Base-by-base conservation (phyloP, 2,113 vertebrate species). In the Aplodontia rufa region DNA sequence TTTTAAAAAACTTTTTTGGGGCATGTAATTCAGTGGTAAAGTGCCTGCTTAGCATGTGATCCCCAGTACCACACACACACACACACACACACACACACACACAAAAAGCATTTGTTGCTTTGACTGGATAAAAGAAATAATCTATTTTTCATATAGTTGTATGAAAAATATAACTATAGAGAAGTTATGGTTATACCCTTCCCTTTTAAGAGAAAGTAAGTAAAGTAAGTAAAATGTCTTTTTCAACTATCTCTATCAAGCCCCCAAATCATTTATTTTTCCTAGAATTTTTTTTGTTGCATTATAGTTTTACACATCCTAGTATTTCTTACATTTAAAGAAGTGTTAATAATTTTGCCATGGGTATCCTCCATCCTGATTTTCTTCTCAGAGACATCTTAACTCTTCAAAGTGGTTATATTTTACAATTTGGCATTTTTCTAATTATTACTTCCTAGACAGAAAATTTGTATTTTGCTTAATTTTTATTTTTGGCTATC, bases 311-410 rank as follows among this genome's bases (percentile, higher is more conserved):
- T n/a, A n/a, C n/a, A n/a, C n/a, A 71, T 90, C 53, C 58, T 93
- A 35, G n/a, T 37, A 91, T 90, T 86, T 92, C 96, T 97, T 93
- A 79, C 82, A 79, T 89, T 96, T 96, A 96, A 87, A 91, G 12
- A 5, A 40, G 0, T 49, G 26, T 40, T 78, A n/a, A 82, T 80
- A 68, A 30, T 84, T 84, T 75, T 90, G n/a, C 7, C 11, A 19
- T 7, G 4, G 30, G 28, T 74, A n/a, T 32, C 49, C 26, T 30
- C 24, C n/a, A 8, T 9, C 8, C 4, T 69, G 1, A 30, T 8
- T 55, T 83, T 87, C 88, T 74, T 20, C 47, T 76, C 37, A 49
- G 42, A 90, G 35, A 82, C 3, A 58, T 87, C 42, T 40, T 71
- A 76, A 22, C 13, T 95, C 30, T 90, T 49, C 53, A 87, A 84